Base-by-base conservation (phyloP, 2,113 vertebrate species). In the Bambusicola thoracicus region DNA sequence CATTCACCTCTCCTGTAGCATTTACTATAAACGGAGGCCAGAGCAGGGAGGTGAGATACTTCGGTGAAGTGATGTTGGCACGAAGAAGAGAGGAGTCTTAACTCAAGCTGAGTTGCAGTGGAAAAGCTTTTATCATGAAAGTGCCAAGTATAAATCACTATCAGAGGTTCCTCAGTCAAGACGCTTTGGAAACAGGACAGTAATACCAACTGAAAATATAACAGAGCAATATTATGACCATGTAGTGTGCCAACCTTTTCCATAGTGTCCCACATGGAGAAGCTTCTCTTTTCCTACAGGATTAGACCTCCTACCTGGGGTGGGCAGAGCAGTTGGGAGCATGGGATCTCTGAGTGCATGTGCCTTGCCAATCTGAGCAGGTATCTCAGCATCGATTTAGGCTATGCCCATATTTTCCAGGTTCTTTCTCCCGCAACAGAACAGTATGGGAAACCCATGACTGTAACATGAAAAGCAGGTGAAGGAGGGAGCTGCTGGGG, bases 111-210 rank as follows among this genome's bases (percentile, higher is more conserved):
- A 86, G 46, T 78, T 83, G 74, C 56, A 91, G 65, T 78, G 51
- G 72, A 61, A 92, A 70, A 91, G 24, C n/a, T 87, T 94, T 56
- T 93, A 74, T 78, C 59, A 48, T 36, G 17, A 61, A 85, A 74
- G 30, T 59, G 61, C 79, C 87, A 92, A 91, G 41, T 83, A 61
- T 81, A 91, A 92, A 94, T 85, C 51, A 56, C 4, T 6, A 76
- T 38, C 66, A 95, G 80, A 90, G 36, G 38, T 61, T 89, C 13
- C 49, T 58, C 76, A 63, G 34, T 79, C 1, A 4, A 87, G 68
- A 53, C 2, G 6, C 70, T 92, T 92, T 82, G 83, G 82, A 51
- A 90, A 72, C 59, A 94, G 86, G 68, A 95, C 48, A 75, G 89
- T 83, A 88, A 90, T 72, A n/a, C 65, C 43, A 91, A 49, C 21